These are phyloP conservation scores for Apogon talboti DNA, from an alignment of 2,797 vertebrate species.

Conservation along the genomic window DNA sequence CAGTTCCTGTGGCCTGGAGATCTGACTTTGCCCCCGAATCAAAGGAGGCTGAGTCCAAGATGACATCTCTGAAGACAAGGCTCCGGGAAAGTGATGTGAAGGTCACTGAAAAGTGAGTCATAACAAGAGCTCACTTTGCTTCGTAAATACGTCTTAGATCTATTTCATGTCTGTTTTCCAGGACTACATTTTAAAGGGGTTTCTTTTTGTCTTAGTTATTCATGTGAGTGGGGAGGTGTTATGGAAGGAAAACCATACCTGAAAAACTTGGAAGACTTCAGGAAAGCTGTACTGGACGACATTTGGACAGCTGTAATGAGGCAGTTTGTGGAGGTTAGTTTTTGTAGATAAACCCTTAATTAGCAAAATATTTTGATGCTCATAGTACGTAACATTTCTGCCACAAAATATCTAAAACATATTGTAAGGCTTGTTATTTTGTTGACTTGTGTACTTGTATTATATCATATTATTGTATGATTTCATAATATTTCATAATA, in stretches of 20 bases:
- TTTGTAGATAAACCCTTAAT: not conserved
- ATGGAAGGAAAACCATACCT: conserved; percentile 84
- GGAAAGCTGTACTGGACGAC: conserved; percentile 82
- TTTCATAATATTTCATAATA: too few species aligned
- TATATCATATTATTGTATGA: too few species aligned
- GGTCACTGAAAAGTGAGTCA: conserved; percentile 79
- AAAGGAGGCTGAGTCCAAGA: conserved; percentile 79
- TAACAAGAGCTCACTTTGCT: not conserved
- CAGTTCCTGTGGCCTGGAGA: conserved; percentile 88
- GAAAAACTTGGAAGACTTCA: conserved; percentile 86
- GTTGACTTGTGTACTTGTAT: too few species aligned
- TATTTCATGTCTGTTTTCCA: not conserved
- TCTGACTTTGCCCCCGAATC: conserved; percentile 88
- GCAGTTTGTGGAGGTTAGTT: conserved; percentile 83
- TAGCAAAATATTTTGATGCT: not conserved
- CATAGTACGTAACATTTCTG: too few species aligned
- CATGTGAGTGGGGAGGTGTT: conserved; percentile 87
- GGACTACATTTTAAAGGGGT: not conserved
- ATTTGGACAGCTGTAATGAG: conserved; percentile 83
- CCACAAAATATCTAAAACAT: too few species aligned
- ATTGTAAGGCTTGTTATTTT: too few species aligned
- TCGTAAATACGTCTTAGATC: not conserved
- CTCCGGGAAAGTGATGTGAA: conserved; percentile 72
- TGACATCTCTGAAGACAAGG: conserved; percentile 83
- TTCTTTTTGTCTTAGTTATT: conserved; percentile 74